Percentiles rank a stretch among this genome's conserved stretches.
These are phyloP conservation scores for Eriosoma lanigerum DNA, from an alignment of 1,140 invertebrate species.

Conservation along the genomic window DNA sequence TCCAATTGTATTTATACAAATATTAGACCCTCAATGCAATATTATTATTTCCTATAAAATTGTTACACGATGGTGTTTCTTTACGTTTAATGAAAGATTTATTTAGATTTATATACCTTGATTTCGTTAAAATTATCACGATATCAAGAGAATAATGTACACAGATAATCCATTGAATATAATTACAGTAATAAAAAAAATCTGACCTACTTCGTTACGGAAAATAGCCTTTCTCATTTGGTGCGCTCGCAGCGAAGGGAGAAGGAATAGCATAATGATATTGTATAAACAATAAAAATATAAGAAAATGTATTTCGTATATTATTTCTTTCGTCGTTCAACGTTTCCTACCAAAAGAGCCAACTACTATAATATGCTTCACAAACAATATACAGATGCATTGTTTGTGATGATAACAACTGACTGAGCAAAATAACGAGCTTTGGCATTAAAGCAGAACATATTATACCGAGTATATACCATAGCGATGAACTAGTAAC, in stretches of 20 bases:
- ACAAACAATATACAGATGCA: neutral
- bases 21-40: too few relatives aligned
- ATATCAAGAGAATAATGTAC: too few relatives aligned
- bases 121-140: too few relatives aligned
- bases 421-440: constrained; percentile 37
- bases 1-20: too few relatives aligned
- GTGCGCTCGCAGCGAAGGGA: neutral
- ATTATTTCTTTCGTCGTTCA: neutral
- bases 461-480: neutral
- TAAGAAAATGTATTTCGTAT: neutral
- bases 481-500: constrained; percentile 6
- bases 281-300: neutral
- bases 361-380: neutral
- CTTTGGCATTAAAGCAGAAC: constrained; percentile 31
- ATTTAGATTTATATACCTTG: too few relatives aligned
- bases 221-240: neutral
- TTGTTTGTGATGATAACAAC: constrained; percentile 18
- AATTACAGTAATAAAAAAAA: constrained; percentile 18
- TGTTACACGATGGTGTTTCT: too few relatives aligned
- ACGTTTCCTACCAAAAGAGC: neutral
- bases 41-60: too few relatives aligned
- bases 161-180: neutral
- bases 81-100: too few relatives aligned
- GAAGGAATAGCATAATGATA: neutral
- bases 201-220: constrained; percentile 27